Evolutionary conservation across 1,140 invertebrate species (phyloP), one percentile per base, ranked within the genome.

Genomic region (Lepidostoma basale): DNA sequence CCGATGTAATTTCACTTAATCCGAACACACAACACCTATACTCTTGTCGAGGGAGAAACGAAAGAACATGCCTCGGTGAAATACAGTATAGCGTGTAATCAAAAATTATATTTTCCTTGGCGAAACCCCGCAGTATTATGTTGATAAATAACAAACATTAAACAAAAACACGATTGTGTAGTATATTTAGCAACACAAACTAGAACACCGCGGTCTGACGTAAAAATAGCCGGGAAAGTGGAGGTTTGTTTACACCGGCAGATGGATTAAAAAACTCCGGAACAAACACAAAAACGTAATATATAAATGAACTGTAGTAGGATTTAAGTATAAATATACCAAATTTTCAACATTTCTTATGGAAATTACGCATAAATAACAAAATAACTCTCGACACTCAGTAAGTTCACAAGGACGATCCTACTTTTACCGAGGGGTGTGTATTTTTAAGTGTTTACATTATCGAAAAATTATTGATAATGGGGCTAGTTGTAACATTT

Each of bases 201-300:
- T 52, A 28, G 23, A 16, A 36, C 45, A 18, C 16, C n/a, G 8
- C 28, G 33, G 23, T 59, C 63, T 71, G 68, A 74, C 70, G 65
- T 72, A 73, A 68, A 71, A 74, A 70, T 72, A 63, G 49, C 75
- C 78, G 76, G 77, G 75, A 76, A 79, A 80, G 82, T 82, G 81
- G 81, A 80, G 80, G 80, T 82, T 82, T 82, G 81, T 83, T 83
- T 83, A 82, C 81, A 82, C 82, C 82, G 82, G 82, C 79, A 77
- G n/a, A 56, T 16, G 52, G 10, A 56, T 33, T 5, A 8, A 33
- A 56, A 33, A 56, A 6, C 33, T 60, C 14, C n/a, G 12, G 23
- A 60, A 60, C 33, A 25, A 60, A 60, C 20, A 42, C 33, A 25
- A 23, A 40, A 25, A 40, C 23, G 23, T 18, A 1, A n/a, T 16